Evolutionary conservation across 2,888 invertebrate species (phyloP).

Genomic region (Agriopis leucophaearia): DNA sequence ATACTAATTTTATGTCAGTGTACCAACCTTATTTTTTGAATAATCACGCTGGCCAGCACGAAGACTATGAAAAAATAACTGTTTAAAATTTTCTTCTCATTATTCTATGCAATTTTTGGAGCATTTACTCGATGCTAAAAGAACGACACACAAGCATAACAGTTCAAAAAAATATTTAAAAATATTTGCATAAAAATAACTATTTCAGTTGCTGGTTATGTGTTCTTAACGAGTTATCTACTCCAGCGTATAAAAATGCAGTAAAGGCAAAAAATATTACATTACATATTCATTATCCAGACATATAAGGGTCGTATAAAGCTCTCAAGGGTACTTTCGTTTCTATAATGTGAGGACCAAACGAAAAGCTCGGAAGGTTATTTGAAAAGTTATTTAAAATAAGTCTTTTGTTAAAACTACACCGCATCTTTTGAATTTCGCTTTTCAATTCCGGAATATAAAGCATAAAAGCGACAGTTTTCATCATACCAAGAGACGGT

Average conservation of each 20-base stretch:
- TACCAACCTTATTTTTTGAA: too few relatives aligned
- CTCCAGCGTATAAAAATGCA: background rate
- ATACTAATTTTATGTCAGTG: too few relatives aligned
- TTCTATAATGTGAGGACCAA: constrained; percentile 2
- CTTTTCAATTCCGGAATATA: constrained; percentile 18
- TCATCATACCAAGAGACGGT: constrained; percentile 32
- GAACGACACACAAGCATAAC: too few relatives aligned
- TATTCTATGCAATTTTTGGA: too few relatives aligned
- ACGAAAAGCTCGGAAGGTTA: constrained; percentile 1
- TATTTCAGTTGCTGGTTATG: background rate
- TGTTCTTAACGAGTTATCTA: background rate
- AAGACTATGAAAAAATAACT: too few relatives aligned
- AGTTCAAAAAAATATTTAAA: too few relatives aligned
- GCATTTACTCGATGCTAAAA: too few relatives aligned
- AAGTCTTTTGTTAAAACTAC: constrained; percentile 11
- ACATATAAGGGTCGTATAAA: constrained; percentile 10
- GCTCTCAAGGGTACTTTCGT: constrained; percentile 4
- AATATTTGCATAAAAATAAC: too few relatives aligned
- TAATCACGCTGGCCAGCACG: too few relatives aligned
- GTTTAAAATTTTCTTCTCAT: too few relatives aligned
- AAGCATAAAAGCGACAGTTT: constrained; percentile 33
- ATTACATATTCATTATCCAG: constrained; percentile 25
- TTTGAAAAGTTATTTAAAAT: constrained; percentile 18
- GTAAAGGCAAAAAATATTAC: constrained; percentile 21
- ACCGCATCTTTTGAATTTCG: constrained; percentile 20